Base-by-base conservation (phyloP, 2,113 vertebrate species). In the Merops nubicus region DNA sequence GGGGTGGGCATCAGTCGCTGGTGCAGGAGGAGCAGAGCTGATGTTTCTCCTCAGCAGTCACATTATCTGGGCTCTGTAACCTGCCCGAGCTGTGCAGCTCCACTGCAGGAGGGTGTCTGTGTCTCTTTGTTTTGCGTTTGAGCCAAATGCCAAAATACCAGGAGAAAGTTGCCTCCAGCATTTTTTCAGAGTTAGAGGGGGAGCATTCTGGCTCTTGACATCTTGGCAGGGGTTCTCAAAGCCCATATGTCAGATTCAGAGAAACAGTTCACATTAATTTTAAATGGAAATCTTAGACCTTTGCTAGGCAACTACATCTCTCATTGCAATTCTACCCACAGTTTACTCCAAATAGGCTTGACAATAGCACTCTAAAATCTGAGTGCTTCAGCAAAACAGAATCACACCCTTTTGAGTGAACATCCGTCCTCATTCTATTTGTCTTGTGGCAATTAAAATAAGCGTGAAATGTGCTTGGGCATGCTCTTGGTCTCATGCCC, bases 251-350 rank as follows among this genome's bases (percentile, higher is more conserved):
- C 96, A 94, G 79, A 88, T 51, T 74, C 38, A 78, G 85, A 60
- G 93, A 73, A 94, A 88, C 92, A 90, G 93, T 93, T 96, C 85
- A 94, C 92, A 93, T 96, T 96, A 81, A 94, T 97, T 97, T 97
- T 93, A 96, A 94, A 97, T 95, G 96, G 93, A 95, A 96, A 97
- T 96, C 93, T 63, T 68, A 95, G 96, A 95, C 96, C 93, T 96
- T 96, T 95, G 96, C 95, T 96, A 96, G 93, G 96, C 95, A 96
- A 94, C 96, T 95, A 5, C 88, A 51, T 86, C 76, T 94, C 92
- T 96, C 93, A 92, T 95, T 96, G 95, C 93, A 40, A 92, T 96
- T 96, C 96, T 94, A 43, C 82, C 93, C 95, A 86, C 92, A 93
- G 53, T 94, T 95, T 86, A 40, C 85, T 95, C 88, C 90, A 91